Base-by-base conservation (phyloP, 2,888 invertebrate species). In the Mythimna albipuncta region DNA sequence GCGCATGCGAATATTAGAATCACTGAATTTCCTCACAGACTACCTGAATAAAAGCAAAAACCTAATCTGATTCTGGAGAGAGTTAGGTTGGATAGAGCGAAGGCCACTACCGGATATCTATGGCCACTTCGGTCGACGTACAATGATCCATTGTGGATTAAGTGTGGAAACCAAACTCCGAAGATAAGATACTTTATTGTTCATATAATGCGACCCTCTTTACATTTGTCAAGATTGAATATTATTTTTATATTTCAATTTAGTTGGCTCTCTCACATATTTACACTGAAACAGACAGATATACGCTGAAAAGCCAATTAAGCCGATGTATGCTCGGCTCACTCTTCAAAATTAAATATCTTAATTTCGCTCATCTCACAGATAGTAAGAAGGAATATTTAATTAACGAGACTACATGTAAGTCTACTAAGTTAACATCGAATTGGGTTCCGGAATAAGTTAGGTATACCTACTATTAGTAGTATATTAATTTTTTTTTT, bases 291-390 rank as follows among this genome's bases (percentile, higher is more conserved):
- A 55, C 47, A 21, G 7, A 21, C 32, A 38, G 6, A 19, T 38
- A 52, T 21, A 47, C 21, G 16, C 21, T 65, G 13, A 41, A 61
- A 74, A 58, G 59, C 44, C 47, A 75, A 61, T 80, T 61, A 68
- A 58, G 16, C 2, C 7, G 4, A 50, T 6, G n/a, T 57, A 21
- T 21, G 32, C 16, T 58, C 47, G 9, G 38, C 7, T 52, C n/a
- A 19, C 5, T 13, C 6, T 55, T 47, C n/a, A 47, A 81, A 81
- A 75, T 65, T 57, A 35, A 72, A 55, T 81, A n/a, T 32, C 21
- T 44, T 50, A 59, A 55, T 75, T 57, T 75, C 7, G 7, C 35
- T 81, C 41, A 38, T 62, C 9, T 74, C 38, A 11, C 54, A 11
- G 1, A 47, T 10, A 38, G 19, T 55, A 55, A 41, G 13, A 32